Base-by-base conservation (phyloP, 1,140 invertebrate species). In the Leptinotarsa undecemlineata region DNA sequence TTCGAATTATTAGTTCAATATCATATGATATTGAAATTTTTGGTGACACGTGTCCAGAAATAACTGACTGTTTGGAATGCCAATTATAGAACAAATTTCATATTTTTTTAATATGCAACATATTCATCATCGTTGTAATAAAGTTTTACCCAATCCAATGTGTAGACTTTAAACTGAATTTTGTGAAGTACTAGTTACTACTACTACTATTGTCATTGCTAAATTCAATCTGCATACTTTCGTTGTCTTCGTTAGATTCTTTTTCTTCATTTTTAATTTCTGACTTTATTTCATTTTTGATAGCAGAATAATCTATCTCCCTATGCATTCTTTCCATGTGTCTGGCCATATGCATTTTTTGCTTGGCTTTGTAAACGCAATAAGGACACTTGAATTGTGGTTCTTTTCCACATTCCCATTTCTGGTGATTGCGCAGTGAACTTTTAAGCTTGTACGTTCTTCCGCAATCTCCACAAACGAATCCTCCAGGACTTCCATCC, bases 281-380 rank as follows among this genome's bases (percentile, higher is more conserved):
- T 8, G 71, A 72, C 63, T 79, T 78, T 14, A 78, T 67, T 72
- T 83, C 84, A 20, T 77, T 68, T 72, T 84, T 85, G 26, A 84
- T 74, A 76, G 75, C 19, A 69, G 82, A 79, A 77, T 84, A 85
- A 80, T 85, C 83, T n/a, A 85, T 81, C 68, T 84, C 83, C 83
- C 93, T 92, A 85, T 95, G 93, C 93, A 95, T 94, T 19, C 93
- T 89, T 83, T 94, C 92, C 91, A 94, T 93, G 84, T 95, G 93
- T 67, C 93, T 90, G 51, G 92, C 93, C 81, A 95, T 94, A 83
- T 88, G 82, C 88, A 87, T 72, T 82, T 86, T 77, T 83, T 85
- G 82, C 84, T 87, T 84, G 82, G 88, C 82, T 83, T 87, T 83
- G 82, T 88, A 71, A 79, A 93, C 80, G 76, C 89, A 90, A 42